Base-by-base conservation (phyloP, 2,113 vertebrate genomes). In the Trochalopteron elliotii region DNA sequence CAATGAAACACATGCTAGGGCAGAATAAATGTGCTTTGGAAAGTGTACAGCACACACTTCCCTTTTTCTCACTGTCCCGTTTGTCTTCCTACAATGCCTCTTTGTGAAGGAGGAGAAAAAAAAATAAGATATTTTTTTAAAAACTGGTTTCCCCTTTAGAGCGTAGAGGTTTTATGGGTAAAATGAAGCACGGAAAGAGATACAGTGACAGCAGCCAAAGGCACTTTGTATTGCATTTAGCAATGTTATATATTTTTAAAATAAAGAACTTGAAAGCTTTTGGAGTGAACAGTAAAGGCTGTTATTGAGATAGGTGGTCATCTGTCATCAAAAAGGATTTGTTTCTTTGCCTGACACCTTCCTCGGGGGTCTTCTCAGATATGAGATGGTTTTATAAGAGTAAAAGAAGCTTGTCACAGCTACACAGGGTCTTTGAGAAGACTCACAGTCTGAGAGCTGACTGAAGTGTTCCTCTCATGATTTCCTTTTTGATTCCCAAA, bases 1-100 rank as follows among this genome's bases (percentile, higher is more conserved):
- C 74, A 45, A 87, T 72, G 67, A 89, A 94, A 42, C 57, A 57
- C 63, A 25, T 13, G 11, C 30, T 83, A 47, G 55, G 63, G 49
- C 53, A 87, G 45, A 71, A 83, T 84, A 97, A 84, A 65, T 92
- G 63, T 33, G 18, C 55, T 87, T 95, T 93, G 79, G 45, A 90
- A 94, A 67, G 27, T 28, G 30, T 87, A 47, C 31, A 60, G 57
- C 24, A 18, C n/a, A 45, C 22, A 7, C 28, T 81, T 89, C n/a
- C n/a, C 31, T 37, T 14, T 75, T 55, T 33, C 44, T 89, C 31
- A 35, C 71, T 61, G 28, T 84, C 13, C 17, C 6, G 5, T 83
- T 88, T 68, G 45, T 95, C 69, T 94, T 89, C 65, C 60, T 61
- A 35, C 44, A 82, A 10, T 44, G 20, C 20, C 21, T 50, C 15